Base-by-base conservation (phyloP, 2,113 vertebrate species). In the Urocolius indicus region DNA sequence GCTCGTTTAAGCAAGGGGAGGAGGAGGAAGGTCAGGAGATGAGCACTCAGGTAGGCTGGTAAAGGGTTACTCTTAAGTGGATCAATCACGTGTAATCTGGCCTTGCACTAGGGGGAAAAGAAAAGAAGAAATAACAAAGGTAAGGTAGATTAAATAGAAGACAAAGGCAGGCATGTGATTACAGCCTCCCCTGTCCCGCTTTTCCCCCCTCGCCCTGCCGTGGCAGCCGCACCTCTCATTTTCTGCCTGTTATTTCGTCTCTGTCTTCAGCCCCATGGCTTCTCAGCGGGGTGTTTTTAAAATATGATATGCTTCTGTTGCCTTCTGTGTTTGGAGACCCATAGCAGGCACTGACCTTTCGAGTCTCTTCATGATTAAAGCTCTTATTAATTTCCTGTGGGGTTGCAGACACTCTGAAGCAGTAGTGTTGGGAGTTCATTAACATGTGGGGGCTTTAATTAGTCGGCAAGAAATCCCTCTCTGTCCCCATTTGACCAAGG, bases 361-460 rank as follows among this genome's bases (percentile, higher is more conserved):
- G 76, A 96, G 89, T 95, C 89, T 94, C 94, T 89, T 74, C 30
- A 19, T 97, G 97, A 97, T 97, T 97, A 97, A 98, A 97, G 95
- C 81, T 95, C 85, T 97, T 97, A 97, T 97, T 98, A 98, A 97
- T 97, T 97, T 98, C 97, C 97, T 97, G 95, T 86, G 95, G 97
- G 94, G 96, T 74, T 93, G 86, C 83, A 69, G 59, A 89, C 96
- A 92, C 94, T 96, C 90, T 16, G 89, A 96, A 83, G 94, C 83
- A 79, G 84, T 84, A 58, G 67, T 95, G 87, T 90, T 96, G 83
- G 96, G 97, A 95, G 94, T 96, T 98, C 96, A 95, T 98, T 98
- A 98, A 96, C 86, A 91, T 85, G 93, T 76, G 58, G 88, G 88
- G 96, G 87, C 93, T 97, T 96, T 98, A 98, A 98, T 98, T 98